A percentile compares a stretch with the other conserved stretches of the same genome.
Conservation (phyloP, 1,140 invertebrate genomes). For the Lethrus apterus region DNA sequence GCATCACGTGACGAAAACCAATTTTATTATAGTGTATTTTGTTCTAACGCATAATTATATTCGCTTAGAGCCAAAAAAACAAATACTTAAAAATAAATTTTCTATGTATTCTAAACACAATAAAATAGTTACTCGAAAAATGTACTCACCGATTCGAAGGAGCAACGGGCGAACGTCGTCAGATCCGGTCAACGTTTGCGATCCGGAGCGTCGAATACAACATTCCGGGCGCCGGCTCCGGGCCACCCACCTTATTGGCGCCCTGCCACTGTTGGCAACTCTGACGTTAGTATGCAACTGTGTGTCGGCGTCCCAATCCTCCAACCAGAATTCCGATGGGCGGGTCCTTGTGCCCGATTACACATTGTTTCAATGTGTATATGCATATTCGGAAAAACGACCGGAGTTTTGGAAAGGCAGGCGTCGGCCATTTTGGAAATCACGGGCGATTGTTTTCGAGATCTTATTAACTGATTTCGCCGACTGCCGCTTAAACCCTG, state of each 20-base stretch:
- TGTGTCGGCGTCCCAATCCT: slow-evolving; percentile 18
- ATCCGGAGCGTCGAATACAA: slow-evolving; percentile 15
- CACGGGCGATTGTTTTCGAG: slow-evolving; percentile 35
- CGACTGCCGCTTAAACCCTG: slow-evolving; percentile 25
- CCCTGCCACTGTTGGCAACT: slow-evolving; percentile 33
- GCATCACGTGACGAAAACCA: too few relatives aligned
- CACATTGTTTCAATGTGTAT: slow-evolving; percentile 32
- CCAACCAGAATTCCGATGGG: slow-evolving; percentile 30
- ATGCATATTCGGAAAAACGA: slow-evolving; percentile 1
- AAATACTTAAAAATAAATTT: too few relatives aligned
- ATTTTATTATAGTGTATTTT: too few relatives aligned
- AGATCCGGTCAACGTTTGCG: slow-evolving; percentile 20
- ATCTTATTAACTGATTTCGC: slow-evolving; percentile 39
- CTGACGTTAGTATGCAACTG: slow-evolving; percentile 28
- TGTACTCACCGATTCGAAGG: slow-evolving; percentile 18
- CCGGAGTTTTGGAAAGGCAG: background rate
- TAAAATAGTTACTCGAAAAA: too few relatives aligned
- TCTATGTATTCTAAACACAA: too few relatives aligned
- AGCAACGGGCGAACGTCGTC: slow-evolving; percentile 18
- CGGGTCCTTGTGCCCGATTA: slow-evolving; percentile 20
- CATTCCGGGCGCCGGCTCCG: slow-evolving; percentile 32
- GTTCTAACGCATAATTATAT: too few relatives aligned
- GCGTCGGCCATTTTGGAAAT: slow-evolving; percentile 38
- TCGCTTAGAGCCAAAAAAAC: too few relatives aligned
- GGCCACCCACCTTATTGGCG: slow-evolving; percentile 31